A percentile compares a stretch with the other conserved stretches of the same genome.
phyloP scores from a whole-genome alignment of 2,797 vertebrate species.

The Sandelia bainsii region DNA sequence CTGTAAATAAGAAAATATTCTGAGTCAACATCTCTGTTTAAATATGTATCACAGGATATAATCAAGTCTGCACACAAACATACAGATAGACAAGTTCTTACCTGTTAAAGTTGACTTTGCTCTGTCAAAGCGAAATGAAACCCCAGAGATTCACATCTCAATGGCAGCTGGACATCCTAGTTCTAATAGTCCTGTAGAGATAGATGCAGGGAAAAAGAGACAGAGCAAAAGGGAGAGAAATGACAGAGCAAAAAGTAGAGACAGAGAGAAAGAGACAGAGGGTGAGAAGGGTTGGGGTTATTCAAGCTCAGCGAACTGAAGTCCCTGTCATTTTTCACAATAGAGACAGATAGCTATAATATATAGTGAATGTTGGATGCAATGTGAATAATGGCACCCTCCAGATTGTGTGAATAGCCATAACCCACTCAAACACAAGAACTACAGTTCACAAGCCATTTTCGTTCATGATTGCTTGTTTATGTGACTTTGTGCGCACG shows the following conservation, averaged over 20 bases:
- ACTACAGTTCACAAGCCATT: conserved; percentile 66
- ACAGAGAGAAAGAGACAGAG: conserved; percentile 17
- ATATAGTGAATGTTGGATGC: conserved; percentile 68
- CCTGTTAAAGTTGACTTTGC: conserved; percentile 69
- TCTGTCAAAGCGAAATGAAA: conserved; percentile 68
- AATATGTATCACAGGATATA: conserved; percentile 22
- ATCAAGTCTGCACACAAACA: conserved; percentile 20
- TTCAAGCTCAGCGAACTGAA: conserved; percentile 66
- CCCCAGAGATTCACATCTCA: conserved; percentile 83
- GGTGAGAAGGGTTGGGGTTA: conserved; percentile 45
- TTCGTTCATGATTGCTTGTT: conserved; percentile 67
- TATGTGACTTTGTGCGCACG: conserved; percentile 16
- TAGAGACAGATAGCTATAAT: conserved; percentile 74
- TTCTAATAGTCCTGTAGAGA: conserved; percentile 59
- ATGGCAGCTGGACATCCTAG: conserved; percentile 64
- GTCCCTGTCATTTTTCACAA: conserved; percentile 74
- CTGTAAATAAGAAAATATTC: conserved; percentile 54
- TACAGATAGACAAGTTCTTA: conserved; percentile 45
- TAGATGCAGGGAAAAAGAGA: conserved; percentile 1
- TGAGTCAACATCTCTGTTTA: conserved; percentile 56
- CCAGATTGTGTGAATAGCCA: conserved; percentile 71
- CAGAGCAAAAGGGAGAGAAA: conserved; percentile 13
- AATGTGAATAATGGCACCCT: conserved; percentile 72
- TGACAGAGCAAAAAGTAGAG: conserved; percentile 2
- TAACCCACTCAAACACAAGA: conserved; percentile 71